phyloP scores from a whole-genome alignment of 2,113 vertebrate species.

The Sander vitreus region DNA sequence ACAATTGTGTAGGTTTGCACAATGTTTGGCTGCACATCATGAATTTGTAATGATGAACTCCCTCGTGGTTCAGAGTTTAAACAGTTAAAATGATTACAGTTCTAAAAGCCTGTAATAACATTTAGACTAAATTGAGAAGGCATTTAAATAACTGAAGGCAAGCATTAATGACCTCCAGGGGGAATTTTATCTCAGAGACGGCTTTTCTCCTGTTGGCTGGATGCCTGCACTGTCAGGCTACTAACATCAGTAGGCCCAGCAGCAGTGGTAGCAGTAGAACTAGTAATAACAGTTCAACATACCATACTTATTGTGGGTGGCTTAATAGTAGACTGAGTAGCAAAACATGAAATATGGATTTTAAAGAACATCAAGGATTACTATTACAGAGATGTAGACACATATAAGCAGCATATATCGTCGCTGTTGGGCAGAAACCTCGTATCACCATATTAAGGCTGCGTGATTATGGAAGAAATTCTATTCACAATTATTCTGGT shows the following conservation, averaged over 20 bases:
- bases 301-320: background rate
- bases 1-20: background rate
- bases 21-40: conserved; percentile 6
- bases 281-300: background rate
- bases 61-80: conserved; percentile 9
- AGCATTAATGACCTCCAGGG: conserved; percentile 51
- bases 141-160: conserved; percentile 42
- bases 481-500: no score
- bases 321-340: background rate
- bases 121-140: conserved; percentile 44
- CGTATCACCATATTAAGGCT: no score
- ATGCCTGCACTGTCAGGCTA: conserved; percentile 31
- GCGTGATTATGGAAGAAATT: no score
- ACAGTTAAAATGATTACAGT: conserved; percentile 32
- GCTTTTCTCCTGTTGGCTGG: conserved; percentile 29
- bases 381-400: background rate
- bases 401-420: background rate
- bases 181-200: conserved; percentile 32
- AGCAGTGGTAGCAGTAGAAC: background rate
- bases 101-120: conserved; percentile 45
- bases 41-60: conserved; percentile 9
- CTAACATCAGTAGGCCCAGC: conserved; percentile 27
- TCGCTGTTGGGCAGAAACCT: no score
- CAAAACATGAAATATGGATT: background rate
- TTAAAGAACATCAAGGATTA: background rate